phyloP scores from a whole-genome alignment of 2,888 invertebrate genomes.

The Uropetala carovei region DNA sequence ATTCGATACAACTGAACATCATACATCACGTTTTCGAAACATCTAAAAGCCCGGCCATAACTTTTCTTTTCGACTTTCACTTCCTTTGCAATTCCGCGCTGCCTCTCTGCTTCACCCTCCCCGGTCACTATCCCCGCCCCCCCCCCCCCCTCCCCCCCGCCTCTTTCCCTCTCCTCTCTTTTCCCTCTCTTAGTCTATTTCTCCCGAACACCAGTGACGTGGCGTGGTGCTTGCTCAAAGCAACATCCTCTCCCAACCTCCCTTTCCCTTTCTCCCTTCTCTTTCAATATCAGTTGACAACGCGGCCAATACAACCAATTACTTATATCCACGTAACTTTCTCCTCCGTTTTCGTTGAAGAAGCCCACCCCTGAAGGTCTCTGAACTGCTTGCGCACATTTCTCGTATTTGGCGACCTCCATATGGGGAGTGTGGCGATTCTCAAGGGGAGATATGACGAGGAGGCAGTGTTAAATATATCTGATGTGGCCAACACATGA shows the following conservation, averaged over 20 bases:
- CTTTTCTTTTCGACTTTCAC: neutral
- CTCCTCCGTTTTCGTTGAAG: neutral
- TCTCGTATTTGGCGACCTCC: neutral
- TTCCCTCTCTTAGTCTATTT: neutral
- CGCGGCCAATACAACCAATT: conserved; percentile 26
- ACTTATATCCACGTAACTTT: neutral
- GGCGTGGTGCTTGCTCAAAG: too few species aligned
- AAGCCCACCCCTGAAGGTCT: neutral
- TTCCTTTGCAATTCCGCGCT: neutral
- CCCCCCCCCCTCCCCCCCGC: neutral
- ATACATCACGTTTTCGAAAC: conserved; percentile 6
- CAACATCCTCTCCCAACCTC: neutral
- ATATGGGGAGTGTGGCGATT: neutral
- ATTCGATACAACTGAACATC: neutral
- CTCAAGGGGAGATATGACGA: neutral
- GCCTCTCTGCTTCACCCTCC: too few species aligned
- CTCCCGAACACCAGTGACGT: too few species aligned
- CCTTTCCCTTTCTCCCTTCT: neutral
- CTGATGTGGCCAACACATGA: too few species aligned
- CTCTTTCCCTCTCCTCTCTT: neutral
- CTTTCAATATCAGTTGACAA: neutral
- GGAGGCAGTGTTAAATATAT: too few species aligned
- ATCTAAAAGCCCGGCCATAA: neutral
- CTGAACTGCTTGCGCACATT: neutral
- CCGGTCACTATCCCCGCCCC: neutral